Evolutionary conservation across 64 coral and sea anemone species (phyloP).

Genomic region (Montipora efflorescens): DNA sequence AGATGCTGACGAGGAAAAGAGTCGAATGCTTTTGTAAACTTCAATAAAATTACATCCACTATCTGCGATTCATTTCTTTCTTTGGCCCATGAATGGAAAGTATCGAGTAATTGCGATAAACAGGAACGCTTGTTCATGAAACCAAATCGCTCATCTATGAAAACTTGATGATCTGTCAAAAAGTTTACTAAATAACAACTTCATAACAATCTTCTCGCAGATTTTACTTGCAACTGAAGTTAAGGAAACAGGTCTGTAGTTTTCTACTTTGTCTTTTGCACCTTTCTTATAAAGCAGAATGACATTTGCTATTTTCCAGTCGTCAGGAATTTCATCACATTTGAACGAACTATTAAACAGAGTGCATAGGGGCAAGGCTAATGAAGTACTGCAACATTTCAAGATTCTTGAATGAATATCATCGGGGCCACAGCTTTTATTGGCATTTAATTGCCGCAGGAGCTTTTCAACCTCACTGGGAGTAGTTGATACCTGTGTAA

Average conservation of each 20-base stretch:
- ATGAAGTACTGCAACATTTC: not conserved
- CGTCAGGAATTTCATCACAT: conserved; percentile 11
- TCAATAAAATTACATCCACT: too few relatives aligned
- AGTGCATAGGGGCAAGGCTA: conserved; percentile 4
- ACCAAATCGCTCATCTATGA: conserved; percentile 4
- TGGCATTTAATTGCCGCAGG: not conserved
- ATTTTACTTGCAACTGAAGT: too few relatives aligned
- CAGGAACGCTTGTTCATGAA: conserved; percentile 8
- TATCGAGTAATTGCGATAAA: not conserved
- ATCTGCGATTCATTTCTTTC: too few relatives aligned
- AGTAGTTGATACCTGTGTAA: not conserved
- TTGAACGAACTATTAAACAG: conserved; percentile 1
- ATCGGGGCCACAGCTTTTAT: conserved; percentile 2
- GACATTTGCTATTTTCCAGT: conserved; percentile 49
- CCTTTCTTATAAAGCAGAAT: conserved; percentile 26
- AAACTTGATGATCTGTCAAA: not conserved
- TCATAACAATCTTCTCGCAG: not conserved
- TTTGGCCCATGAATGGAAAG: not conserved
- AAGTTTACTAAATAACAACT: not conserved
- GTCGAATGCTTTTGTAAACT: too few relatives aligned
- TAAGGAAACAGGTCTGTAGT: too few relatives aligned
- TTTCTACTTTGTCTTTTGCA: conserved; percentile 11
- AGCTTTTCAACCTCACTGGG: not conserved
- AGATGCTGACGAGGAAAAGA: too few relatives aligned
- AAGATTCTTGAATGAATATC: not conserved